These are phyloP conservation scores for Tapirus indicus DNA, from an alignment of 2,797 vertebrate genomes.

Conservation along the genomic window DNA sequence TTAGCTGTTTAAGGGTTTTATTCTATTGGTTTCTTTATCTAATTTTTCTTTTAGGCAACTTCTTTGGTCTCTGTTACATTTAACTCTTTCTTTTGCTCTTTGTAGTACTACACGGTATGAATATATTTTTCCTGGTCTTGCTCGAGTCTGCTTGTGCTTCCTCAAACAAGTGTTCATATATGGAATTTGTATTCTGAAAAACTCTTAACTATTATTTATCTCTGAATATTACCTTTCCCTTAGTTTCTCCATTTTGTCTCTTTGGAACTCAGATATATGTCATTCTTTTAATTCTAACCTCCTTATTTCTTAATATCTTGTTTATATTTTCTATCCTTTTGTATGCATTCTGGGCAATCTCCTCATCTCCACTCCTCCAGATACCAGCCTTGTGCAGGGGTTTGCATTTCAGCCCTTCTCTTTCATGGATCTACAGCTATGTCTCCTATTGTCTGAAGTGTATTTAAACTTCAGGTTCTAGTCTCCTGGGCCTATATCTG, in stretches of 20 bases:
- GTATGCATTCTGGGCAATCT: not conserved
- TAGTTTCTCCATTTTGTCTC: not conserved
- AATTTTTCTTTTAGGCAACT: not conserved
- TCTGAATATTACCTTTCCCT: not conserved
- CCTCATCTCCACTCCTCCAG: not conserved
- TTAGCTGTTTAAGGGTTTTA: not conserved
- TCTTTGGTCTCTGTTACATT: not conserved
- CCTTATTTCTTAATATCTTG: not conserved
- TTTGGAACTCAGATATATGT: not conserved
- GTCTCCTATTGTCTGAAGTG: not conserved
- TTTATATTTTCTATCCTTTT: not conserved
- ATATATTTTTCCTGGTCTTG: not conserved
- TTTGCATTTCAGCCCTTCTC: not conserved
- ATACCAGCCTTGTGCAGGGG: not conserved
- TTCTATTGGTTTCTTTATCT: not conserved
- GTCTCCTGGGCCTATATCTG: not conserved
- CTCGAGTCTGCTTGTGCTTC: not conserved
- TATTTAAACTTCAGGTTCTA: not conserved
- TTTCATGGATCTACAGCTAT: not conserved
- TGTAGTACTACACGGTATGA: not conserved
- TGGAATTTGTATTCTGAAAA: constrained; percentile 38
- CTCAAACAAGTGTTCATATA: not conserved
- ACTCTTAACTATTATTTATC: not conserved
- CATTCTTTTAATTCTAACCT: not conserved
- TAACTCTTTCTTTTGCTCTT: not conserved